Conservation (phyloP, 1,140 invertebrate genomes). For the Berghia stephanieae region DNA sequence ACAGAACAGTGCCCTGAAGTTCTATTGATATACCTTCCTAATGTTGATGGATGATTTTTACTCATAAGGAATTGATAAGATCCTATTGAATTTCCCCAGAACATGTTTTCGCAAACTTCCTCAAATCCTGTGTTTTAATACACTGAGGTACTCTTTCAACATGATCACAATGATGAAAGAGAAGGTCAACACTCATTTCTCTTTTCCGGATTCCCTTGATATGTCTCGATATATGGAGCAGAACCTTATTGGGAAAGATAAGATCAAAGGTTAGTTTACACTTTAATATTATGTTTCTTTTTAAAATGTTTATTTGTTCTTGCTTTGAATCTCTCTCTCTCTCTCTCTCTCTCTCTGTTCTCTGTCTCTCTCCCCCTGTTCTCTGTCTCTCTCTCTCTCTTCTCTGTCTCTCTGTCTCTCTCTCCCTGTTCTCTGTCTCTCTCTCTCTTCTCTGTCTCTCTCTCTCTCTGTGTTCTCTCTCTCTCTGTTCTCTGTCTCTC, state of each 20-base stretch:
- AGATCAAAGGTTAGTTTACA: slow-evolving; percentile 46
- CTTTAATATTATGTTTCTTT: not conserved
- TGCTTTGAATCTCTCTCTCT: not conserved
- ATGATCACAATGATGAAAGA: slow-evolving; percentile 98
- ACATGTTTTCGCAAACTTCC: slow-evolving; percentile 95
- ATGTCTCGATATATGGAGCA: slow-evolving; percentile 96
- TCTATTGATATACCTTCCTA: too few species aligned
- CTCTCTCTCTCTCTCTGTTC: not conserved
- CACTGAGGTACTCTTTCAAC: slow-evolving; percentile 97
- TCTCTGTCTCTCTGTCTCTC: too few species aligned
- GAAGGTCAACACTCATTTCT: slow-evolving; percentile 97
- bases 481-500: too few species aligned
- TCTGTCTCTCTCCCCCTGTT: too few species aligned
- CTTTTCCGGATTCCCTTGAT: slow-evolving; percentile 91
- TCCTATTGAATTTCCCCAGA: slow-evolving; percentile 72
- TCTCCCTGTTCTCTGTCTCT: too few species aligned
- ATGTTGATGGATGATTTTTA: too few species aligned
- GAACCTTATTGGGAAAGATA: slow-evolving; percentile 79
- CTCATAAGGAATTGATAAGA: too few species aligned
- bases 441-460: too few species aligned
- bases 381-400: too few species aligned
- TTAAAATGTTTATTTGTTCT: not conserved
- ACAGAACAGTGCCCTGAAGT: too few species aligned
- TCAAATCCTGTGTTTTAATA: slow-evolving; percentile 93
- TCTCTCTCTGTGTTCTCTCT: too few species aligned